Conservation (phyloP, 2,888 invertebrate genomes). For the Chalcosyrphus nemorum region DNA sequence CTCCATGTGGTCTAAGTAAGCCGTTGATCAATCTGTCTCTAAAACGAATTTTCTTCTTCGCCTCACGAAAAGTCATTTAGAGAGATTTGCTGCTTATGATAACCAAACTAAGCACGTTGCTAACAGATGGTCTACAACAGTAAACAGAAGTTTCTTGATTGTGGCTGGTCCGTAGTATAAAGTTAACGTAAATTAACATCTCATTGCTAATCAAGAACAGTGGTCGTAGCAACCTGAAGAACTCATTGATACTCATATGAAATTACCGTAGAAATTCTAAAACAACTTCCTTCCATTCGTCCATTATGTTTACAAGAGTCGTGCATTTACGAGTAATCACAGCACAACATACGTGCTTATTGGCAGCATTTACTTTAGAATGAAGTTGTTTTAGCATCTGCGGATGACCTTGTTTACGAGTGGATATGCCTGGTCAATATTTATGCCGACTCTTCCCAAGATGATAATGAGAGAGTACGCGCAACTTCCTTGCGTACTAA, state of each 20-base stretch:
- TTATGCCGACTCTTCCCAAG: neutral
- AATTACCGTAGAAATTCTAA: neutral
- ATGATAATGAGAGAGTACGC: neutral
- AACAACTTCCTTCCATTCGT: too few relatives aligned
- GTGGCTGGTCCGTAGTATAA: neutral
- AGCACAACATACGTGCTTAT: neutral
- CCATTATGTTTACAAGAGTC: neutral
- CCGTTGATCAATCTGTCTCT: too few relatives aligned
- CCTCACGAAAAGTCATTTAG: neutral
- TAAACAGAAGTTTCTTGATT: neutral
- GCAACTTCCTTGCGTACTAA: neutral
- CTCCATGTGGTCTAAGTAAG: too few relatives aligned
- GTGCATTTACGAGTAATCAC: neutral
- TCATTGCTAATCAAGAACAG: neutral
- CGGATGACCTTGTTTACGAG: neutral
- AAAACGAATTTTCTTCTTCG: too few relatives aligned
- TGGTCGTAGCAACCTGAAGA: neutral
- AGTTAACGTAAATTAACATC: conserved; percentile 8
- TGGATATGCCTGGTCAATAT: neutral
- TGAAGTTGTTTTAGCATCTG: neutral
- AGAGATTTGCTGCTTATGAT: neutral
- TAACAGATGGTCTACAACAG: conserved; percentile 5
- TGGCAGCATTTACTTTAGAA: neutral
- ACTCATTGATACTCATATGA: conserved; percentile 9
- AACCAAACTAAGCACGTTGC: neutral